phyloP scores from a whole-genome alignment of 2,797 vertebrate species.

The Pantherophis alleghaniensis region DNA sequence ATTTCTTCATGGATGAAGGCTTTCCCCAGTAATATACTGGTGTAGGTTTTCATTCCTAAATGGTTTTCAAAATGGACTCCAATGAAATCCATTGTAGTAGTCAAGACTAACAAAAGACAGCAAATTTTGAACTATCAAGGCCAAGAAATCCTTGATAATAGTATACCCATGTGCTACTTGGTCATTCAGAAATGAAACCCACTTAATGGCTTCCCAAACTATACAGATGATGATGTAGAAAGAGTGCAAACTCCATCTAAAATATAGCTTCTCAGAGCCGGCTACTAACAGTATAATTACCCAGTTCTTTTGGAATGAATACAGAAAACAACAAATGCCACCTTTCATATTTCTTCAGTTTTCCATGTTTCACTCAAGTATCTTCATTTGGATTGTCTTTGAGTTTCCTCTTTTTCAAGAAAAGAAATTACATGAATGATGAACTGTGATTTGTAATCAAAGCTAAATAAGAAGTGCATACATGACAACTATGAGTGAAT shows the following conservation, averaged over 20 bases:
- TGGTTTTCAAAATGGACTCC: not conserved
- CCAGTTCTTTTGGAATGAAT: not conserved
- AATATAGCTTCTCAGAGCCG: not conserved
- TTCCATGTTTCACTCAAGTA: not conserved
- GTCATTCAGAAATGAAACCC: not conserved
- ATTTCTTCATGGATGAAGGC: not conserved
- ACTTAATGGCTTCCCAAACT: not conserved
- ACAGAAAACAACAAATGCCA: not conserved
- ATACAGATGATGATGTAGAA: not conserved
- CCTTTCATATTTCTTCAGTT: not conserved
- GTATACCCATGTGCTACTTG: not conserved
- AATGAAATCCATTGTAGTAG: not conserved
- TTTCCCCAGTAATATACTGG: not conserved
- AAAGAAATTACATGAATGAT: fast-evolving
- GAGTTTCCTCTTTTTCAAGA: not conserved
- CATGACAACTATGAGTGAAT: not conserved
- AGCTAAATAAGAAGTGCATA: not conserved
- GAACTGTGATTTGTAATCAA: not conserved
- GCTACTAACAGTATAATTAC: not conserved
- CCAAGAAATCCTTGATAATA: not conserved
- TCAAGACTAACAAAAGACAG: not conserved
- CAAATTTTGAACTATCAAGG: not conserved
- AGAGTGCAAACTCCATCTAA: not conserved
- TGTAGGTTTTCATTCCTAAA: not conserved
- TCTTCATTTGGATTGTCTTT: not conserved